Conservation (phyloP, 2,113 vertebrate genomes). For the Sylvietta virens region DNA sequence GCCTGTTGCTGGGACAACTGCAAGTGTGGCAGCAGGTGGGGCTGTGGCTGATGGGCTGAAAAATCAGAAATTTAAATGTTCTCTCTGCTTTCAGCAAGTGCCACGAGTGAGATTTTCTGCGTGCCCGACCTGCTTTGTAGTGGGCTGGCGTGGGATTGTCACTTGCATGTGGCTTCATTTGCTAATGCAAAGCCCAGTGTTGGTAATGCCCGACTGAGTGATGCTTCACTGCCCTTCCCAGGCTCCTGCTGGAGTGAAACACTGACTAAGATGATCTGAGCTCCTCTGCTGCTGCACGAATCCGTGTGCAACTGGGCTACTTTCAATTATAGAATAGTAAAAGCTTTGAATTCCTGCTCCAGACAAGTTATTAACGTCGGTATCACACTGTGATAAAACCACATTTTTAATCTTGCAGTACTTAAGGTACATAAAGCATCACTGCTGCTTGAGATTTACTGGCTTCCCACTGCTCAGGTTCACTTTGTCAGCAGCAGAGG, state of each 20-base stretch:
- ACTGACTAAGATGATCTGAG: constrained; percentile 45
- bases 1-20: neutral
- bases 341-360: constrained; percentile 61
- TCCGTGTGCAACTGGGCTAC: constrained; percentile 21
- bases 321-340: constrained; percentile 68
- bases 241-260: constrained; percentile 19
- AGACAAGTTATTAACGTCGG: constrained; percentile 59
- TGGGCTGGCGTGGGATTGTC: constrained; percentile 2
- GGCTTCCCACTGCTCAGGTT: constrained; percentile 16
- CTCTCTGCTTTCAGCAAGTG: neutral
- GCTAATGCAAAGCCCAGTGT: neutral
- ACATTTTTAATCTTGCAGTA: constrained; percentile 65
- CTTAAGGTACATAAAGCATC: constrained; percentile 51
- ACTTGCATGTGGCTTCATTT: constrained; percentile 35
- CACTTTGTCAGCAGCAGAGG: constrained; percentile 27
- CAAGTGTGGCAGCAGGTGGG: constrained; percentile 25
- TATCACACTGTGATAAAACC: constrained; percentile 66
- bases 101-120: constrained; percentile 39
- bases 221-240: neutral
- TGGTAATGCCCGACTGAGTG: neutral
- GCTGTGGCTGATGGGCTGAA: constrained; percentile 13
- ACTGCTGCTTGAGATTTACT: constrained; percentile 33
- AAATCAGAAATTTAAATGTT: constrained; percentile 19
- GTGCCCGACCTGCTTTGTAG: constrained; percentile 53
- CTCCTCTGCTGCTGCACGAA: constrained; percentile 6